Base-by-base conservation (phyloP, 2,113 vertebrate genomes). In the Protomyctophum bolini region DNA sequence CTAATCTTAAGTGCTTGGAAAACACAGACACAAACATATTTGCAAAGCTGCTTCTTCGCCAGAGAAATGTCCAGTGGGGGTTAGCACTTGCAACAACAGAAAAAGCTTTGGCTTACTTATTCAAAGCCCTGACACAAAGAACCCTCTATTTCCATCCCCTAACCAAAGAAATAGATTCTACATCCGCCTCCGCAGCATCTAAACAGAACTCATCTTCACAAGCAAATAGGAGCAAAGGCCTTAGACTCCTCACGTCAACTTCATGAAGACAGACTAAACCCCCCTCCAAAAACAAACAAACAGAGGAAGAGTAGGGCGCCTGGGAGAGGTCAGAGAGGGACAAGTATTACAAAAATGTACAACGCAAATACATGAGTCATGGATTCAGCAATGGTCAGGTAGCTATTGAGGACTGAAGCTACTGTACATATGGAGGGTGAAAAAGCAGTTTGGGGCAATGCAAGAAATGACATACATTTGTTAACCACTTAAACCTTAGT, bases 301-400 rank as follows among this genome's bases (percentile, higher is more conserved):
- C 33, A 41, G 33, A 41, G 33, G 33, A 41, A 41, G 76, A 75
- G 54, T 56, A 45, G 58, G 11, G 33, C 10, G 29, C 33, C 33
- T 41, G 33, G 33, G 10, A 48, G 49, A 33, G 58, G 76, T 62
- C 51, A 75, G 70, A 75, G 79, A 77, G 74, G 69, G 72, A 60
- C 76, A 85, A 82, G 77, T 73, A 80, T 86, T 80, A 73, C 74
- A 80, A 62, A 63, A 83, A 88, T 60, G 80, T 78, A 82, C 61
- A 81, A 83, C 45, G 73, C 80, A 88, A 91, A 86, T 81, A 82
- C 76, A 78, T 55, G 70, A 83, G 61, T 87, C 63, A 15, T n/a
- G 55, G 33, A 41, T 41, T 41, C 33, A 41, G 33, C 33, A 41
- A 3, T 41, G 33, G 33, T 41, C 33, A 41, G 33, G 33, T 4